These are phyloP conservation scores for Eupithecia vulgata DNA, from an alignment of 2,888 invertebrate species.

Conservation along the genomic window DNA sequence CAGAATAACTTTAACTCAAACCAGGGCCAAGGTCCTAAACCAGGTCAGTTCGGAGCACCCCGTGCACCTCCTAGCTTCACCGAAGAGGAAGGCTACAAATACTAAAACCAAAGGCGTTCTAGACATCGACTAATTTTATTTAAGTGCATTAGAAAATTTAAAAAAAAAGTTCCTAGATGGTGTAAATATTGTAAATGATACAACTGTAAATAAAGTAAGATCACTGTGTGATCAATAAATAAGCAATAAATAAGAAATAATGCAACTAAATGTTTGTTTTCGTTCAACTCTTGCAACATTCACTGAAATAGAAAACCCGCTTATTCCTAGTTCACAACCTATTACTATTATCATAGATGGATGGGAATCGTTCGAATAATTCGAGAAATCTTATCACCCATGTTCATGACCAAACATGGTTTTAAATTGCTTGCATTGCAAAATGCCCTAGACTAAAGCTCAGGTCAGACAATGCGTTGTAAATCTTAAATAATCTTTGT, in stretches of 20 bases:
- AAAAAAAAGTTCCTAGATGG: constrained; percentile 49
- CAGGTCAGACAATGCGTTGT: constrained; percentile 1
- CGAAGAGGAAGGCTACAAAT: constrained; percentile 76
- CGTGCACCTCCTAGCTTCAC: constrained; percentile 76
- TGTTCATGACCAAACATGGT: constrained; percentile 11
- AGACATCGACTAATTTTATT: constrained; percentile 48
- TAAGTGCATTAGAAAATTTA: constrained; percentile 54
- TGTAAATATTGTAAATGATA: constrained; percentile 54
- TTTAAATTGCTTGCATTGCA: constrained; percentile 1
- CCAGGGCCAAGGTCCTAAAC: constrained; percentile 35
- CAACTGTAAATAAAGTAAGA: constrained; percentile 54
- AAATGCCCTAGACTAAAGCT: background rate
- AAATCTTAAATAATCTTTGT: constrained; percentile 18
- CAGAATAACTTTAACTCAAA: constrained; percentile 37
- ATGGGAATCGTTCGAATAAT: background rate
- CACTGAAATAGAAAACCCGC: background rate
- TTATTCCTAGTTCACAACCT: background rate
- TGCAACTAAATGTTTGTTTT: background rate
- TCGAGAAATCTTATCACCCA: constrained; percentile 10
- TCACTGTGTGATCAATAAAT: constrained; percentile 65
- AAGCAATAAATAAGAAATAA: constrained; percentile 47
- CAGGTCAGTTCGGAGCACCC: constrained; percentile 66
- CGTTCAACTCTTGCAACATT: background rate
- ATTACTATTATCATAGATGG: constrained; percentile 6
- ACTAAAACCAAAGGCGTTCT: constrained; percentile 65